A percentile compares a stretch with the other conserved stretches of the same genome.
Conservation (phyloP, 35 echinoderm and acorn worm genomes). For the Amphiura filiformis region DNA sequence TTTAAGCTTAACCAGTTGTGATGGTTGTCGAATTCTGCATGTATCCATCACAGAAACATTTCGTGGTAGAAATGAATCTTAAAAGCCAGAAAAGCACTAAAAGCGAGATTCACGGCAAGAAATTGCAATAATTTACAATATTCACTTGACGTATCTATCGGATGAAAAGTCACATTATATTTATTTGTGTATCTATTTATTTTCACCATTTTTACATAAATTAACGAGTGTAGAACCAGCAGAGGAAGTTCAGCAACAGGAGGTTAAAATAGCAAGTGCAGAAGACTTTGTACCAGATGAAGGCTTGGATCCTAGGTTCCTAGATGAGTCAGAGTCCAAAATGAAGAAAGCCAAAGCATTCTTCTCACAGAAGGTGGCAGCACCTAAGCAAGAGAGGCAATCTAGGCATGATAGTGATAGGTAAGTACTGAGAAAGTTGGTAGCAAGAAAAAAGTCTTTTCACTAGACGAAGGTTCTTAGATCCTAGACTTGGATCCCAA, state of each 20-base stretch:
- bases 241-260: constrained; percentile 47
- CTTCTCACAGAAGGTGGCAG: neutral
- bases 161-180: too few relatives aligned
- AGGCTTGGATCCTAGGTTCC: constrained; percentile 60
- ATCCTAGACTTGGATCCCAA: constrained; percentile 42
- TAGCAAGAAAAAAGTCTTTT: constrained; percentile 71
- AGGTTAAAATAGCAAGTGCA: constrained; percentile 39
- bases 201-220: neutral
- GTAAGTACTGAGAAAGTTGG: neutral
- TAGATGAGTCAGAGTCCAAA: constrained; percentile 52
- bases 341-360: constrained; percentile 38
- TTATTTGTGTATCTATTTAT: too few relatives aligned
- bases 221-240: neutral
- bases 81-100: too few relatives aligned
- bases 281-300: constrained; percentile 94
- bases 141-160: too few relatives aligned
- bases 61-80: too few relatives aligned
- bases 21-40: too few relatives aligned
- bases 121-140: too few relatives aligned
- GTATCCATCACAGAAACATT: too few relatives aligned
- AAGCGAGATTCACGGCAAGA: too few relatives aligned
- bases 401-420: constrained; percentile 24
- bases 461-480: constrained; percentile 82
- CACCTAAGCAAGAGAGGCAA: constrained; percentile 14
- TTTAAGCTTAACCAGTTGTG: too few relatives aligned